Conservation (phyloP, 2,888 invertebrate species). For the Tupiocoris notatus region DNA sequence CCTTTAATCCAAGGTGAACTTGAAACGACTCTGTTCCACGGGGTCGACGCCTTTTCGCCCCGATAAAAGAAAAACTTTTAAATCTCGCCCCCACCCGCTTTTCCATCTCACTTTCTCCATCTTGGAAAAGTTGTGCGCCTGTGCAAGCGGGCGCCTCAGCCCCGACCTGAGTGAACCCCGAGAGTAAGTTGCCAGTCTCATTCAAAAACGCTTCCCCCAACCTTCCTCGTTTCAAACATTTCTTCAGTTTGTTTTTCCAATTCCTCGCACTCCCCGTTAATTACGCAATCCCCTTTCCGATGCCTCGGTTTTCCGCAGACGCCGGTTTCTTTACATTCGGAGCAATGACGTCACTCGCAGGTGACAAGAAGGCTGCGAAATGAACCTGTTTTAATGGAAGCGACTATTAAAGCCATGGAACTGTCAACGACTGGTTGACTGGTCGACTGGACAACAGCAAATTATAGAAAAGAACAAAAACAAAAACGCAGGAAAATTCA, state of each 20-base stretch:
- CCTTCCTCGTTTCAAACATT: background rate
- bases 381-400: too few species aligned
- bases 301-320: too few species aligned
- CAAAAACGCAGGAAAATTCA: too few species aligned
- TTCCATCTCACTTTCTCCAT: background rate
- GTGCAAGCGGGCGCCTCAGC: background rate
- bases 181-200: background rate
- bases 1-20: slow-evolving; percentile 20
- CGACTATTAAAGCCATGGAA: too few species aligned
- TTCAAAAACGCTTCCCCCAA: slow-evolving; percentile 12
- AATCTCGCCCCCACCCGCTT: background rate
- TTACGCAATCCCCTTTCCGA: background rate
- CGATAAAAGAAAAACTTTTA: slow-evolving; percentile 31
- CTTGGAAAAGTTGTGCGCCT: background rate
- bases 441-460: too few species aligned
- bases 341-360: background rate
- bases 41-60: slow-evolving; percentile 27
- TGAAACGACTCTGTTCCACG: background rate
- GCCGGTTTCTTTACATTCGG: background rate
- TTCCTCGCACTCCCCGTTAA: background rate
- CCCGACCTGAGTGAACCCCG: background rate
- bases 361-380: too few species aligned
- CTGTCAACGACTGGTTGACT: too few species aligned
- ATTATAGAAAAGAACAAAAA: too few species aligned
- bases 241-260: background rate